Conservation (phyloP, 2,113 vertebrate species). For the Xenopus laevis region DNA sequence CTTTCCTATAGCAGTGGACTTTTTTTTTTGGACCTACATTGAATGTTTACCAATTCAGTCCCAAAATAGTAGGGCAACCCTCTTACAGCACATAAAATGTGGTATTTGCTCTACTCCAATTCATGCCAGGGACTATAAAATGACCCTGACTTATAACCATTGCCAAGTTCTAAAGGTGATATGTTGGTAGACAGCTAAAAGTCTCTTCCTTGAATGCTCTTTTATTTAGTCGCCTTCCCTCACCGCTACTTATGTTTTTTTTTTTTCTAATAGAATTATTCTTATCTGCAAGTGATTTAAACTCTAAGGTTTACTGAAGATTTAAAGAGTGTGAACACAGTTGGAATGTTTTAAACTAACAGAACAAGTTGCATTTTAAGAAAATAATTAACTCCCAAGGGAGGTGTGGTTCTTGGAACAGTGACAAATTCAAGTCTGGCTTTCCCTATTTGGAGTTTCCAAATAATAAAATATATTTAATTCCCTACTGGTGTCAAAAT, state of each 20-base stretch:
- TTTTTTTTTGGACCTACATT: slow-evolving; percentile 23
- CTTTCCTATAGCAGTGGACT: slow-evolving; percentile 25
- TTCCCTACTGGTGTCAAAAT: slow-evolving; percentile 81
- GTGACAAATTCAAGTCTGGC: slow-evolving; percentile 76
- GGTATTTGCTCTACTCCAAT: slow-evolving; percentile 60
- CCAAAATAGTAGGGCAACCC: slow-evolving; percentile 34
- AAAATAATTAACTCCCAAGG: slow-evolving; percentile 88
- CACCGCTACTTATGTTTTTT: slow-evolving; percentile 47
- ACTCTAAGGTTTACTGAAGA: slow-evolving; percentile 76
- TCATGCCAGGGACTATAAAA: slow-evolving; percentile 54
- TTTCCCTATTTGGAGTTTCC: slow-evolving; percentile 79
- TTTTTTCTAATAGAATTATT: slow-evolving; percentile 71
- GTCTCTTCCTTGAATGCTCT: slow-evolving; percentile 57
- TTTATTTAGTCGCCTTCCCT: slow-evolving; percentile 55
- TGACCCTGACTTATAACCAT: slow-evolving; percentile 47
- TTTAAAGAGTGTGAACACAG: slow-evolving; percentile 91
- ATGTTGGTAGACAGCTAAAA: slow-evolving; percentile 54
- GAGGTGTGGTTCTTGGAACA: slow-evolving; percentile 74
- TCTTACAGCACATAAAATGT: slow-evolving; percentile 51
- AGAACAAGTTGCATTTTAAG: slow-evolving; percentile 79
- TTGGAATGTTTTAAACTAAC: slow-evolving; percentile 87
- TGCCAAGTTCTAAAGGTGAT: slow-evolving; percentile 53
- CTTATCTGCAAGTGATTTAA: slow-evolving; percentile 82
- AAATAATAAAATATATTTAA: slow-evolving; percentile 85
- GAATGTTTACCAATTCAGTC: slow-evolving; percentile 27